Evolutionary conservation across 2,888 invertebrate species (phyloP), one percentile per base, ranked within the genome.

Genomic region (Ormyrus labotus): DNA sequence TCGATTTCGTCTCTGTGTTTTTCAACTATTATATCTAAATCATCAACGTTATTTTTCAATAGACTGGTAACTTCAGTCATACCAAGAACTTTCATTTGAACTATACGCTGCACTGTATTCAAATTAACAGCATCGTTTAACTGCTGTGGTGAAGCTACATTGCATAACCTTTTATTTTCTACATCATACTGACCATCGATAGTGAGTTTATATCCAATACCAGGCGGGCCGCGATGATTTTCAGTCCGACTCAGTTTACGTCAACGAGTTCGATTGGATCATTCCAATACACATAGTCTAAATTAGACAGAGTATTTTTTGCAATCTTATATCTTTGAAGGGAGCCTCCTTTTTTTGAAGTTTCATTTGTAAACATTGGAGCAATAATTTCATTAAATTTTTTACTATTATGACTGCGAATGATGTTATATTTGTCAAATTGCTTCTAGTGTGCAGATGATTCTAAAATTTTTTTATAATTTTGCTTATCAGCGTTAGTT

Each of bases 141-240:
- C 11, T 50, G 7, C 8, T 67, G 47, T 6, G 67, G 50, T 48
- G 48, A 48, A 13, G 67, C 67, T 7, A 67, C 19, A 5, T 67
- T 67, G 48, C 6, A 47, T 8, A 67, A n/a, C 11, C 50, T 67
- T 11, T 67, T 50, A 10, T 67, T 67, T 8, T 67, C 13, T 7
- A 48, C 50, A 67, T 67, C 67, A 11, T 67, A 67, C 13, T 45
- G 64, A 10, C 64, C 34, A 47, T 64, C 64, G 7, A 1, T n/a
- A 48, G 64, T 64, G 10, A 64, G 11, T 34, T 64, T n/a, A n/a
- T 64, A 34, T 64, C 64, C 64, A 19, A 64, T 48, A 19, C 64
- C 64, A 11, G 64, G 6, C 6, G 64, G 13, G 5, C 64, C 1
- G 7, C 4, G 64, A 8, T 13, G 7, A 64, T 6, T 45, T 1